phyloP scores from a whole-genome alignment of 2,888 invertebrate species.

The Coecobrya sp. region DNA sequence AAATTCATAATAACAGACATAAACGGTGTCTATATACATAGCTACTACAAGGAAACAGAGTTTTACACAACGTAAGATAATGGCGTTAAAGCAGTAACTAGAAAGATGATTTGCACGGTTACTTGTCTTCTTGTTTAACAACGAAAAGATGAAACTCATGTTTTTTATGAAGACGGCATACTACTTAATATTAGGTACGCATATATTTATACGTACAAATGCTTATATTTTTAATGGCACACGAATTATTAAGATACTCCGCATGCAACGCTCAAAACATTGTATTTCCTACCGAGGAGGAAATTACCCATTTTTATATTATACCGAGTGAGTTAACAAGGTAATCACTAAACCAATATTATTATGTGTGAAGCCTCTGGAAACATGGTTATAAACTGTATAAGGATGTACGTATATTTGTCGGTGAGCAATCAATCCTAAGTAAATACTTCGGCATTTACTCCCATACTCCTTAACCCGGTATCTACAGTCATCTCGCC shows the following conservation, averaged over 20 bases:
- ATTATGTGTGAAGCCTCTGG: neutral
- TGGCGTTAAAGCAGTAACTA: neutral
- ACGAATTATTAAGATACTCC: neutral
- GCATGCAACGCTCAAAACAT: neutral
- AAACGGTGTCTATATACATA: constrained; percentile 35
- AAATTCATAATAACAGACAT: constrained; percentile 16
- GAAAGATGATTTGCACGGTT: neutral
- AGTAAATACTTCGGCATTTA: constrained; percentile 6
- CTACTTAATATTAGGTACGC: neutral
- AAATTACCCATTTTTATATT: neutral
- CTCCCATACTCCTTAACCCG: neutral
- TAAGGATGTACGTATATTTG: neutral
- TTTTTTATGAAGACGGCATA: too few relatives aligned
- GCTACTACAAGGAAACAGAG: neutral
- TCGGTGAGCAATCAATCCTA: constrained; percentile 34
- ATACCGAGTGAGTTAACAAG: neutral
- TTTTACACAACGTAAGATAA: neutral
- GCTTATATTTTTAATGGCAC: neutral
- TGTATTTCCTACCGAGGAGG: neutral
- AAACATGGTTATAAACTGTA: neutral
- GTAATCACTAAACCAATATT: constrained; percentile 6
- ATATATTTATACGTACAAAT: neutral
- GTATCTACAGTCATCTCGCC: constrained; percentile 10
- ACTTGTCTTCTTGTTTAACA: neutral
- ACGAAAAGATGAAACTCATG: neutral